Evolutionary conservation across 1,140 invertebrate genomes (phyloP), one percentile per base, ranked within the genome.

Genomic region (Drosophila sechellia): DNA sequence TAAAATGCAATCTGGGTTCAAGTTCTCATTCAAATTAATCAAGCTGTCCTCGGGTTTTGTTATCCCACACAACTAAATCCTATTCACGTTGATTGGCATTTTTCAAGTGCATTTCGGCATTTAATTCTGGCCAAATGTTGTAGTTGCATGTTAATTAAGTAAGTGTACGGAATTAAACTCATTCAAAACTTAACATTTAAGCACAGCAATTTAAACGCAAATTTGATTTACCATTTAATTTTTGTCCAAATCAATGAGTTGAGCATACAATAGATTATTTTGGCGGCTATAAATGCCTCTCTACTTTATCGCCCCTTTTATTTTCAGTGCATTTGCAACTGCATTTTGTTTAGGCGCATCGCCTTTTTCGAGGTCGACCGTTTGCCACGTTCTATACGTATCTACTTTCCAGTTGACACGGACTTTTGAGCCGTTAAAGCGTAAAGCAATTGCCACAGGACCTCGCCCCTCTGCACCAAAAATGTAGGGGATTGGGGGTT

Each of bases 371-470:
- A 78, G 79, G 79, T 65, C 79, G 50, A 48, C 15, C n/a, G 53
- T 52, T 54, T 45, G 25, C 39, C 39, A 27, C 53, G 20, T 42
- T 55, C 25, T 56, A 25, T 43, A 40, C 54, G 39, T 56, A 69
- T 68, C 64, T 45, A 35, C 42, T 25, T 25, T 39, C 37, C 49
- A 54, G 48, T 37, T 69, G 66, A 43, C 66, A 69, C 63, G 63
- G 59, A 39, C 68, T 73, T 77, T 63, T 56, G 74, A 81, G 73
- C 57, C 75, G 45, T 42, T 48, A 70, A 81, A 54, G 79, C 79
- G 79, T 83, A 61, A 78, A 60, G 79, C 75, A 83, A 79, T 81
- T 74, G 79, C 59, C 68, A 52, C 49, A 65, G 64, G 60, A 68
- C 50, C 54, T n/a, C 25, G 34, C 20, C 27, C 63, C 40, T 56